These are phyloP conservation scores for Theretra japonica DNA, from an alignment of 2,888 invertebrate species.

Conservation along the genomic window DNA sequence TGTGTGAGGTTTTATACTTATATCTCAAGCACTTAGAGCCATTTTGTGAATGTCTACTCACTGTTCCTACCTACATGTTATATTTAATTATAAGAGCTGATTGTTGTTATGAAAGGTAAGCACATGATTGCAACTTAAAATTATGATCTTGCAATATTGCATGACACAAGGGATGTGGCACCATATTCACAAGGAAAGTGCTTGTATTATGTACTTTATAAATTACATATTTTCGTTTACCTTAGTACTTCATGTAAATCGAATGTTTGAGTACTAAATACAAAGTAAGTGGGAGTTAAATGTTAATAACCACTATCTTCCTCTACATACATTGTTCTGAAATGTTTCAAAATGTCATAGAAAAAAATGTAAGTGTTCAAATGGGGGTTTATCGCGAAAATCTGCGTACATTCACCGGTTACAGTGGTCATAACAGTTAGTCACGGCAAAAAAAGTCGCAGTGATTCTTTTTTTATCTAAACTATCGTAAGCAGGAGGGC, in stretches of 20 bases:
- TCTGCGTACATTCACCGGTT: conserved; percentile 42
- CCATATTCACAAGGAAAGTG: background rate
- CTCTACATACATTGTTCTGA: conserved; percentile 21
- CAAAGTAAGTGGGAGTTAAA: conserved; percentile 51
- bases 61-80: conserved; percentile 5
- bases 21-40: background rate
- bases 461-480: conserved; percentile 79
- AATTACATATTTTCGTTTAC: background rate
- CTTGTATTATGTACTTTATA: background rate
- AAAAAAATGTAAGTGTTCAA: conserved; percentile 31
- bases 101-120: conserved; percentile 13
- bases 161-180: background rate
- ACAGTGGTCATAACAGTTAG: conserved; percentile 56
- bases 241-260: background rate
- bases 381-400: conserved; percentile 36
- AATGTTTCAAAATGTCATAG: conserved; percentile 16
- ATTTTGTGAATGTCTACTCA: conserved; percentile 16
- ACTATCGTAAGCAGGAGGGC: conserved; percentile 78
- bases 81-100: background rate
- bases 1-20: background rate
- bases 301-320: conserved; percentile 39
- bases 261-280: conserved; percentile 30
- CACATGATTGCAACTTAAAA: background rate
- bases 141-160: background rate
- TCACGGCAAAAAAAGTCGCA: conserved; percentile 62